Conservation (phyloP, 1,140 invertebrate genomes). For the Holotrichia oblita region DNA sequence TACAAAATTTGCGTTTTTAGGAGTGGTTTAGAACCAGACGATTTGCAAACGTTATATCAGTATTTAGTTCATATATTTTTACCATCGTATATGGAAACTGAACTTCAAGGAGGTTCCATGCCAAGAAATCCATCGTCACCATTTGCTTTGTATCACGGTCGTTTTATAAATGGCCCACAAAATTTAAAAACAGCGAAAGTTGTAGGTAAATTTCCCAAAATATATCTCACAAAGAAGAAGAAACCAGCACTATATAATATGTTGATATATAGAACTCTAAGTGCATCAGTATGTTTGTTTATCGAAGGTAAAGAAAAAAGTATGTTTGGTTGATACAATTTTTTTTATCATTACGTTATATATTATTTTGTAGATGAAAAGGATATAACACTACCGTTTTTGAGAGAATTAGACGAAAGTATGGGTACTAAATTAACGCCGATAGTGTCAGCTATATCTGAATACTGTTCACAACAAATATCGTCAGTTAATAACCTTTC, state of each 20-base stretch:
- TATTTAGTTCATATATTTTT: conserved; percentile 81
- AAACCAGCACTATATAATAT: conserved; percentile 74
- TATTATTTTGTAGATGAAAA: conserved; percentile 55
- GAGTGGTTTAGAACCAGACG: conserved; percentile 81
- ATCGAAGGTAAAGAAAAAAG: conserved; percentile 63
- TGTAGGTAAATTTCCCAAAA: conserved; percentile 74
- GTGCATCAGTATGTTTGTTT: conserved; percentile 82
- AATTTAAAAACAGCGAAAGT: conserved; percentile 70
- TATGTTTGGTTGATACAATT: background rate
- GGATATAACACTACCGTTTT: conserved; percentile 70
- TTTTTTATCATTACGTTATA: background rate
- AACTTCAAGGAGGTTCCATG: conserved; percentile 73
- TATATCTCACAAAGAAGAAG: conserved; percentile 70
- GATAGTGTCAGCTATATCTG: conserved; percentile 77
- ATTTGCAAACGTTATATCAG: conserved; percentile 85
- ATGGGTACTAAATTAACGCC: conserved; percentile 74
- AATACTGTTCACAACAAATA: conserved; percentile 73
- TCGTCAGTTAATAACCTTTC: conserved; percentile 56
- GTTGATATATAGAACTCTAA: conserved; percentile 81
- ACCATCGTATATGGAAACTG: conserved; percentile 77
- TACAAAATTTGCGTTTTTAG: background rate
- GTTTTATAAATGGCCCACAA: conserved; percentile 78
- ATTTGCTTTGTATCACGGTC: conserved; percentile 67
- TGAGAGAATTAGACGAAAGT: conserved; percentile 74
- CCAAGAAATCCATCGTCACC: conserved; percentile 58